phyloP scores from a whole-genome alignment of 2,113 vertebrate species.

The Bos javanicus region DNA sequence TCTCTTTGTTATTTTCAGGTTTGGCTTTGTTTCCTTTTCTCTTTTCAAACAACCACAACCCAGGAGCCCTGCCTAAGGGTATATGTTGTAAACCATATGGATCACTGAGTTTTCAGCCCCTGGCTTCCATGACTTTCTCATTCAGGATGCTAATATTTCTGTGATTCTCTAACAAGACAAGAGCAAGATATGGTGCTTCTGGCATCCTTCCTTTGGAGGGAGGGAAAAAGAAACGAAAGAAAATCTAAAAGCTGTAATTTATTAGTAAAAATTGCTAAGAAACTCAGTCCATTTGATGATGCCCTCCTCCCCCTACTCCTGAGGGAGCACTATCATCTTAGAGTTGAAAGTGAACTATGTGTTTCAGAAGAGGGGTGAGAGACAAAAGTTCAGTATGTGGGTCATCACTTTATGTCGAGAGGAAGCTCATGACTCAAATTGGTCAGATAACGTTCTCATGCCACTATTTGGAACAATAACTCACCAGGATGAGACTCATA shows the following conservation, averaged over 20 bases:
- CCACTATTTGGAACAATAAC: background rate
- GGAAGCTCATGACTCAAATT: background rate
- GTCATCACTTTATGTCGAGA: background rate
- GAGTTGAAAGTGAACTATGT: background rate
- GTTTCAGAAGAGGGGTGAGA: background rate
- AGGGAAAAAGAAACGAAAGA: background rate
- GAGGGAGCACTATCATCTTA: background rate
- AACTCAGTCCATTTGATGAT: background rate
- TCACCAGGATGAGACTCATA: background rate
- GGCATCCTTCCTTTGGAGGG: background rate
- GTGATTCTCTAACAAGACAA: constrained; percentile 14
- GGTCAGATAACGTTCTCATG: background rate
- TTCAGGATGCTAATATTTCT: constrained; percentile 18
- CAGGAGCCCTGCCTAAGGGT: background rate
- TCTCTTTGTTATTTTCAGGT: background rate
- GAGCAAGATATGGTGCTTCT: background rate
- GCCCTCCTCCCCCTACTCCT: background rate
- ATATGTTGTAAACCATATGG: background rate
- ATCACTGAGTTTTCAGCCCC: background rate
- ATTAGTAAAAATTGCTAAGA: background rate
- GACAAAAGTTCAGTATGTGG: background rate
- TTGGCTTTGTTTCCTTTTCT: background rate
- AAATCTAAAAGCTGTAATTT: constrained; percentile 5
- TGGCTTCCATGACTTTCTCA: background rate
- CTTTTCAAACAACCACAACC: background rate